These are phyloP conservation scores for Dysdera silvatica DNA, from an alignment of 1,140 invertebrate genomes.

Conservation along the genomic window DNA sequence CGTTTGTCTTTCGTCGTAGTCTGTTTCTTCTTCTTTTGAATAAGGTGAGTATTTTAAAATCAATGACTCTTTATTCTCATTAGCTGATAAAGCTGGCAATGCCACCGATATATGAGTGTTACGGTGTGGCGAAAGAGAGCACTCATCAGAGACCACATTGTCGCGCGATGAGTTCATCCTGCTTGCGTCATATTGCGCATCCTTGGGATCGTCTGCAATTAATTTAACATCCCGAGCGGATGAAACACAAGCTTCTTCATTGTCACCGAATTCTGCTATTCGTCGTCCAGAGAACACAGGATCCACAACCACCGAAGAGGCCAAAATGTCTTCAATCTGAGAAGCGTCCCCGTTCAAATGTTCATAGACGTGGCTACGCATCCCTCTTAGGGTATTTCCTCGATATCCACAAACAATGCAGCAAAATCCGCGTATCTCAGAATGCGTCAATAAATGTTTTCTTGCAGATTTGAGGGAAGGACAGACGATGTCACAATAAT, in stretches of 20 bases:
- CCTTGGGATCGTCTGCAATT: conserved; percentile 5
- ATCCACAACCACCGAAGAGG: conserved; percentile 68
- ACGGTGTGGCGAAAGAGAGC: too few relatives aligned
- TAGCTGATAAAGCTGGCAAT: neutral
- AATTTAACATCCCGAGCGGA: neutral
- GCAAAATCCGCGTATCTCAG: conserved; percentile 76
- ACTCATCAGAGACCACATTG: neutral
- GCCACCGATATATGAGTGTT: neutral
- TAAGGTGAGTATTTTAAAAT: neutral
- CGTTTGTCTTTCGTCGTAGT: neutral
- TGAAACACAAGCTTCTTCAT: neutral
- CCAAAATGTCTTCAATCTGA: conserved; percentile 81
- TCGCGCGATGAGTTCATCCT: neutral
- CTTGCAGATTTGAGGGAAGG: conserved; percentile 52
- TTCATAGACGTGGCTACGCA: conserved; percentile 94
- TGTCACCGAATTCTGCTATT: conserved; percentile 5
- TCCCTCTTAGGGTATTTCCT: conserved; percentile 85
- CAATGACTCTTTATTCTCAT: too few relatives aligned
- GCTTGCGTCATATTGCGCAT: conserved; percentile 22
- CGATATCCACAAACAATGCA: conserved; percentile 93
- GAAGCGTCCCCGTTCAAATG: conserved; percentile 76
- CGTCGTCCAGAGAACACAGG: neutral
- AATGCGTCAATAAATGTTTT: conserved; percentile 66
- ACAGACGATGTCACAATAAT: conserved; percentile 77
- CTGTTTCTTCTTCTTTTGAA: neutral